phyloP scores from a whole-genome alignment of 1,140 invertebrate genomes.

The Neuroterus valhalla region DNA sequence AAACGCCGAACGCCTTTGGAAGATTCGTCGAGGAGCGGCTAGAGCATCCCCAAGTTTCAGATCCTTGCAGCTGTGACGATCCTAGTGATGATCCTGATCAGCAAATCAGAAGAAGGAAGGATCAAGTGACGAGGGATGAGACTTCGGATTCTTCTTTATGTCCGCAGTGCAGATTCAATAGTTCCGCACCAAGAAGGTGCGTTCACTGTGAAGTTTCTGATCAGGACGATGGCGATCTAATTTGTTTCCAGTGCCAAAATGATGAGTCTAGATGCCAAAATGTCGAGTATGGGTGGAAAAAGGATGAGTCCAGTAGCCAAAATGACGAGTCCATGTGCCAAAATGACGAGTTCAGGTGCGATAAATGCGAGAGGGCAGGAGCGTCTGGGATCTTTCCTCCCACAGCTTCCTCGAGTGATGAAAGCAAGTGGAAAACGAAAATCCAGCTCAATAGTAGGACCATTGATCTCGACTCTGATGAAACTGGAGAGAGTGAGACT shows the following conservation, averaged over 20 bases:
- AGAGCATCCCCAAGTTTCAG: conserved; percentile 46
- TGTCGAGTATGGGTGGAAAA: no score
- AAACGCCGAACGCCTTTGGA: conserved; percentile 61
- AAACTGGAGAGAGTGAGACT: conserved; percentile 53
- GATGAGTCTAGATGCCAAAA: no score
- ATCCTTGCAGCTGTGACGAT: conserved; percentile 4
- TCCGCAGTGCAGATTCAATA: conserved; percentile 52
- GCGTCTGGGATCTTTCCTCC: conserved; percentile 36
- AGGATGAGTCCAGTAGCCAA: conserved; percentile 67
- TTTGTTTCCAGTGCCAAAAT: conserved; percentile 68
- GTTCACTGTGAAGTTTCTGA: conserved; percentile 61
- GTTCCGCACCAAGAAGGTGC: conserved; percentile 48
- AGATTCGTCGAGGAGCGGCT: conserved; percentile 65
- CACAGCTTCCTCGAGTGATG: conserved; percentile 56
- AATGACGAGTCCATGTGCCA: conserved; percentile 61
- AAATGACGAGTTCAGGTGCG: conserved; percentile 55
- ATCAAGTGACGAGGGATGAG: conserved; percentile 4
- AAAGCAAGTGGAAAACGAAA: conserved; percentile 61
- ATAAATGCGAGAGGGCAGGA: conserved; percentile 39
- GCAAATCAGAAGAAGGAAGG: neutral
- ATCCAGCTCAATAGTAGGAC: conserved; percentile 65
- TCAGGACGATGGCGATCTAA: conserved; percentile 63
- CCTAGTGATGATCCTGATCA: conserved; percentile 21
- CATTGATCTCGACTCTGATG: conserved; percentile 65
- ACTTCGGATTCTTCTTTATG: conserved; percentile 48